A percentile compares a stretch with the other conserved stretches of the same genome.
Evolutionary conservation across 2,113 vertebrate species (phyloP).

Genomic region (Delphinapterus leucas): DNA sequence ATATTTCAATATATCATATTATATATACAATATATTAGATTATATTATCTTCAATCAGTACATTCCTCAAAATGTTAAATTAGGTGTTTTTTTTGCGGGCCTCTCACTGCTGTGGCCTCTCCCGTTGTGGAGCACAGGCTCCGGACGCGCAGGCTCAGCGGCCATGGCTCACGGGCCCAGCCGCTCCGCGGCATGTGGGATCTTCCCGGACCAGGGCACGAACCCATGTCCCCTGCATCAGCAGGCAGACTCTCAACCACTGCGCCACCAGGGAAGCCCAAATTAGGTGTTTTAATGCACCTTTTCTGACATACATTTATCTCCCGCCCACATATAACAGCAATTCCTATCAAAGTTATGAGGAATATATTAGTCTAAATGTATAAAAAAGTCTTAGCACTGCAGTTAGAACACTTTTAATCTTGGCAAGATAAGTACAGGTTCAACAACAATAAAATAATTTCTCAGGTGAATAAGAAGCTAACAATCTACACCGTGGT

Average conservation of each 20-base stretch:
- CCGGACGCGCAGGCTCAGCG: too few relatives aligned
- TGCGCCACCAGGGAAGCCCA: neutral
- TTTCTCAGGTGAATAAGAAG: slow-evolving; percentile 35
- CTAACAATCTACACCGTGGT: neutral
- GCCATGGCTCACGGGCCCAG: too few relatives aligned
- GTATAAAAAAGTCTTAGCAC: neutral
- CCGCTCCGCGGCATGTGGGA: too few relatives aligned
- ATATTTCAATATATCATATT: neutral
- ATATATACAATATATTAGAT: neutral
- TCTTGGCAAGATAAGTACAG: neutral
- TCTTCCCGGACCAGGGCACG: too few relatives aligned
- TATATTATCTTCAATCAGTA: neutral
- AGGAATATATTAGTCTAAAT: neutral
- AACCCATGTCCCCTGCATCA: too few relatives aligned
- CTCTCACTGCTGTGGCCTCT: too few relatives aligned
- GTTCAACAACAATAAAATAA: slow-evolving; percentile 33
- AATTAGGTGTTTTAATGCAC: neutral
- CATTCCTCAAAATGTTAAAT: neutral
- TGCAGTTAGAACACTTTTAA: neutral
- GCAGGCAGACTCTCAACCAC: too few relatives aligned
- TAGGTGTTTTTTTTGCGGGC: neutral
- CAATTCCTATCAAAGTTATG: neutral
- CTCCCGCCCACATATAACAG: neutral
- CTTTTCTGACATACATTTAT: neutral
- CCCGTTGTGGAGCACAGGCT: too few relatives aligned